These are phyloP conservation scores for Drosophila nr. fundita DNA, from an alignment of 2,888 invertebrate species.

Conservation along the genomic window DNA sequence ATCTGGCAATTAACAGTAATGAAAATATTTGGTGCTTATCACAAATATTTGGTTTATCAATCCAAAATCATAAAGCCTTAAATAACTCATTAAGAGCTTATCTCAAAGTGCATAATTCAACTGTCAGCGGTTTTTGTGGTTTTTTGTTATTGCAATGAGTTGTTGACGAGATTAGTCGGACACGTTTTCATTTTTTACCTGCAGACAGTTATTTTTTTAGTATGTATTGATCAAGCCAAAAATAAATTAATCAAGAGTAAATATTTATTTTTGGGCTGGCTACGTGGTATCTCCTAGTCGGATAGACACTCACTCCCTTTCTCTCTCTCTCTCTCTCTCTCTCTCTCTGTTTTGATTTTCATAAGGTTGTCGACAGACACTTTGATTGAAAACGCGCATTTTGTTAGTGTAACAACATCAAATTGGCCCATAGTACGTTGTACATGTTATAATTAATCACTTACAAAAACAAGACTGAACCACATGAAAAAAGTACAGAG, in stretches of 20 bases:
- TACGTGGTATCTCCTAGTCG: neutral
- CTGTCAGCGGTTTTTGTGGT: slow-evolving; percentile 1
- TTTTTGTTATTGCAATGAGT: slow-evolving; percentile 2
- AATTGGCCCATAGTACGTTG: neutral
- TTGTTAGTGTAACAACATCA: slow-evolving; percentile 1
- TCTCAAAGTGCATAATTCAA: slow-evolving; percentile 16
- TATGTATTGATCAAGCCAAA: neutral
- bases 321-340: neutral
- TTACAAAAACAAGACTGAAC: too few species aligned
- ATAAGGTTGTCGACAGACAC: slow-evolving; percentile 2
- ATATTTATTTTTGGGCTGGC: neutral
- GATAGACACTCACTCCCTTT: neutral
- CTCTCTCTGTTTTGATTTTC: neutral
- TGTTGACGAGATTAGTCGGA: slow-evolving; percentile 15
- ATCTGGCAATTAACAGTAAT: slow-evolving; percentile 19
- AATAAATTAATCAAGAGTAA: neutral
- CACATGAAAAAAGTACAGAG: neutral
- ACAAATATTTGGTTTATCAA: slow-evolving; percentile 22
- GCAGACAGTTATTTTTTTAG: neutral
- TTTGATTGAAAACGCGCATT: slow-evolving; percentile 18
- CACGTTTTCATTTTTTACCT: neutral
- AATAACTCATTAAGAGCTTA: slow-evolving; percentile 10
- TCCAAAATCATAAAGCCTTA: slow-evolving; percentile 28
- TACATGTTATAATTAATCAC: neutral
- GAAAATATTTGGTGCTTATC: slow-evolving; percentile 36